A percentile compares a stretch with the other conserved stretches of the same genome.
phyloP scores from a whole-genome alignment of 2,113 vertebrate species.

The Riparia riparia region DNA sequence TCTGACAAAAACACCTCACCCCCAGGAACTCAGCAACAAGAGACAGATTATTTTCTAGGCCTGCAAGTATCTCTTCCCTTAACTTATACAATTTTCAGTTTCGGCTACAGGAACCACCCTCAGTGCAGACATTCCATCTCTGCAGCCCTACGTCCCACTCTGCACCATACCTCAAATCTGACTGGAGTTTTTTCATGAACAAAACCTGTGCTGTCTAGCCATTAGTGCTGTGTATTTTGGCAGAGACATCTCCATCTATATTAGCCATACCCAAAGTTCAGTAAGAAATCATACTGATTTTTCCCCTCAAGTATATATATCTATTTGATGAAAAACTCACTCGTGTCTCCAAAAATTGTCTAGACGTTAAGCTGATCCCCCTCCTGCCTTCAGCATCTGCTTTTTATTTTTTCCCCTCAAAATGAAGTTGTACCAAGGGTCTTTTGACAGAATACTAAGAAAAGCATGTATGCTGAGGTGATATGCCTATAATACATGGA shows the following conservation, averaged over 20 bases:
- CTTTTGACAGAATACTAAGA: neutral
- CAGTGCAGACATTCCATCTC: neutral
- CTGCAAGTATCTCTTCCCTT: neutral
- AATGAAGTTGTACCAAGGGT: neutral
- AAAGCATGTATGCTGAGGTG: neutral
- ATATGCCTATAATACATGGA: neutral
- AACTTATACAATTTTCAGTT: neutral
- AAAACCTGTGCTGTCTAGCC: neutral
- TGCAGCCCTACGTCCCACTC: neutral
- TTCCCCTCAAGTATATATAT: neutral
- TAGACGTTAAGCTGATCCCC: neutral
- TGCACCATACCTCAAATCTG: neutral
- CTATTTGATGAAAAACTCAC: neutral
- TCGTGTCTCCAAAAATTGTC: neutral
- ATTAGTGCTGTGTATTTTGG: neutral
- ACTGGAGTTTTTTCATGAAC: neutral
- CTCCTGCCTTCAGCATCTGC: neutral
- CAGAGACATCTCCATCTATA: neutral
- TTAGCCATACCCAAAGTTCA: neutral
- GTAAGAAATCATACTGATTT: neutral
- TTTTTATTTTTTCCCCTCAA: neutral
- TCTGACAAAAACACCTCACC: neutral
- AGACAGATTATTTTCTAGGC: neutral
- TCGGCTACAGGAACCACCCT: neutral
- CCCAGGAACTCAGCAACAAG: neutral